Base-by-base conservation (phyloP, 2,113 vertebrate species). In the Limanda limanda region DNA sequence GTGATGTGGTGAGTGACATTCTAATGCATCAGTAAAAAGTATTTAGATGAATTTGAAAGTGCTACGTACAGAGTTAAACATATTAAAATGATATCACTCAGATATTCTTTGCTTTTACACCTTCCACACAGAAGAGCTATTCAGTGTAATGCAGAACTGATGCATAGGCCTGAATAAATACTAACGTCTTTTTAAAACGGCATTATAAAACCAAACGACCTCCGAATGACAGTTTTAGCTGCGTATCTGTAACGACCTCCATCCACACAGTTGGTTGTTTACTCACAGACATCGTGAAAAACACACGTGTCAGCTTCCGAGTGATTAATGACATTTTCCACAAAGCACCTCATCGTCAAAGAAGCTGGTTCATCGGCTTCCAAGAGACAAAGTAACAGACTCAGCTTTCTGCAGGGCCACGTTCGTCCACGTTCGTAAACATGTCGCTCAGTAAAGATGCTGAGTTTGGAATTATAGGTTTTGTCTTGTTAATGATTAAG, bases 1-100 rank as follows among this genome's bases (percentile, higher is more conserved):
- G 45, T 1, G 68, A 73, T 2, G 60, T 62, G 21, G 37, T 48
- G 57, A 82, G 75, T 70, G 58, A 71, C 65, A 63, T 69, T 47
- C 60, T 11, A 77, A 74, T 11, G 23, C 12, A 18, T n/a, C 10
- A 63, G 14, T 20, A 2, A 2, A 21, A 13, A 37, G 23, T 20
- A 35, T 54, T 42, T 3, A 64, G 17, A 21, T 61, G 31, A 31
- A 31, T 31, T 31, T 31, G 31, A 20, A 51, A 51, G 12, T 48
- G 4, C 14, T 48, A 15, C 15, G 4, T 17, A 48, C 1, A 48
- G 45, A 48, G 18, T 48, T 18, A 48, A 48, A 48, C 45, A 18
- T 18, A 45, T 45, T 45, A 45, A 15, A 45, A 45, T 0, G 2
- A 45, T 14, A 45, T 14, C 13, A 45, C 42, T 27, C 27, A 5